Base-by-base conservation (phyloP, 2,113 vertebrate species). In the Brachirus orientalis region DNA sequence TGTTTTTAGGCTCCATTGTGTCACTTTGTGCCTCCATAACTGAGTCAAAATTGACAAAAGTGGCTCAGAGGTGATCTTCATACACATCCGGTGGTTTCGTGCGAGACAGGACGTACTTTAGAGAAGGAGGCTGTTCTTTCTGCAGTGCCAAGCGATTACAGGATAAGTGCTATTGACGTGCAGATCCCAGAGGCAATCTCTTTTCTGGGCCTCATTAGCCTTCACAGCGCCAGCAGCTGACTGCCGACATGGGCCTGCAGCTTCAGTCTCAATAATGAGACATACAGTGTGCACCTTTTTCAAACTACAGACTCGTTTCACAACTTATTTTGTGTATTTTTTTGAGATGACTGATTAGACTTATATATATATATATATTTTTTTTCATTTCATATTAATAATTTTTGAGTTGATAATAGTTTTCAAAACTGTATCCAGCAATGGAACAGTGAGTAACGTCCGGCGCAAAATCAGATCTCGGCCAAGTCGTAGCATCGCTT, bases 151-250 rank as follows among this genome's bases (percentile, higher is more conserved):
- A 62, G 69, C 18, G 74, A 85, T 85, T 77, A 80, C 67, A 59
- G 47, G 66, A 84, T 88, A 88, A 83, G 77, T 84, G 70, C 69
- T 82, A 83, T 86, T 87, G 86, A 88, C 73, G 48, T 79, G 76
- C 67, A 50, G 72, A 71, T 84, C 80, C 80, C 74, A 86, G 50
- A 84, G 85, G 88, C 75, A 80, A 81, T 87, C 78, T 72, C 51
- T 80, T 75, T 63, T 83, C 43, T 66, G 66, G 73, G 70, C 70
- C 64, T 84, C 77, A 80, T 86, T 86, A 84, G 65, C 60, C 61
- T 41, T 51, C 47, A 66, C 83, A 65, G 62, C 77, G 67, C 56
- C 64, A 71, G 75, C 53, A 43, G 69, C 68, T 66, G 37, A 75
- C 58, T 68, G 82, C 45, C 71, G 71, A 41, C 71, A 65, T 67